Evolutionary conservation across 2,113 vertebrate genomes (phyloP), one percentile per base, ranked within the genome.

Genomic region (Macquaria australasica): DNA sequence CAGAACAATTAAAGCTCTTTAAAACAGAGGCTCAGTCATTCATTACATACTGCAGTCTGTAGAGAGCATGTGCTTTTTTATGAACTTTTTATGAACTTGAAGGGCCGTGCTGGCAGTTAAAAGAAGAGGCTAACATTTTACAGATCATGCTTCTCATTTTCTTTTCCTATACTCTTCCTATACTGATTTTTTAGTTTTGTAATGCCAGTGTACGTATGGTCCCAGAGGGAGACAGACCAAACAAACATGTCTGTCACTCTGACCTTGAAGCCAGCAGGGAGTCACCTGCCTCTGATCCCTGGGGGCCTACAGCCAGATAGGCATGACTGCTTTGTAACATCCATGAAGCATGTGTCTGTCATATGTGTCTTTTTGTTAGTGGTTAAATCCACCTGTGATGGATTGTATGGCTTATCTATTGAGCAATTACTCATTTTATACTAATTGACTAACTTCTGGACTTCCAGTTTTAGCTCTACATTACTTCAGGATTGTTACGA

Each of bases 21-120:
- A 48, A 86, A 87, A 79, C 67, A 76, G 43, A 76, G 79, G 37
- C 63, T 72, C 72, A 43, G 51, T 72, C 41, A 56, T 77, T 87
- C 63, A 66, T 85, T 81, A 83, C 80, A 25, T 34, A 15, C 73
- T 25, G 43, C 28, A 75, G 63, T 56, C 62, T 39, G 31, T 12
- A 28, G 81, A 45, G 63, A 73, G 56, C 39, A 56, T 62, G 0
- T 69, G 39, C 34, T 72, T 83, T 67, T 69, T 59, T 56, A 16
- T 83, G 16, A 89, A 81, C 73, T 70, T 39, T 39, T 39, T 39
- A 39, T 39, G 39, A 39, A 39, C 39, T 8, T 9, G 3, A 43
- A 18, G 43, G 18, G n/a, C 64, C 58, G 41, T 48, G 12, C 18
- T 74, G 73, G 73, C 68, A 77, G 68, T 75, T 34, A 4, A 76